phyloP scores from a whole-genome alignment of 2,797 vertebrate species.

The Esox masquinongy region DNA sequence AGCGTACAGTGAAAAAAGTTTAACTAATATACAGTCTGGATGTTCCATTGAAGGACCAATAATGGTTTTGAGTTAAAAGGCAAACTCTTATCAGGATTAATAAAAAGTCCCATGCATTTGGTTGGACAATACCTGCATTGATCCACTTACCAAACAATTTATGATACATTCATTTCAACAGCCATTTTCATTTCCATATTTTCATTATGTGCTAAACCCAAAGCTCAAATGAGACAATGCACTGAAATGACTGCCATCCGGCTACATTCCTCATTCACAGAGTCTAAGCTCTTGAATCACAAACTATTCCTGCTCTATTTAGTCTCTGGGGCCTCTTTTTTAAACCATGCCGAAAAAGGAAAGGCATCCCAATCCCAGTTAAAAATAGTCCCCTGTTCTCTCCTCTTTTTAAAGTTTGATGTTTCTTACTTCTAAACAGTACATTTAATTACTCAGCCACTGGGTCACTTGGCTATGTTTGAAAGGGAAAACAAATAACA shows the following conservation, averaged over 20 bases:
- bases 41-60: neutral
- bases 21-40: slow-evolving; percentile 20
- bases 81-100: slow-evolving; percentile 14
- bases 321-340: slow-evolving; percentile 55
- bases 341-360: slow-evolving; percentile 78
- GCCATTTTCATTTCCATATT: slow-evolving; percentile 1
- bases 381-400: slow-evolving; percentile 71
- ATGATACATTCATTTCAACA: neutral
- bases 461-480: slow-evolving; percentile 36
- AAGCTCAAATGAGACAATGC: slow-evolving; percentile 11
- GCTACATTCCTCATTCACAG: slow-evolving; percentile 25
- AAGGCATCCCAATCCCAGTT: slow-evolving; percentile 74
- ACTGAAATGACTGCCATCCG: slow-evolving; percentile 14
- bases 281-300: slow-evolving; percentile 49
- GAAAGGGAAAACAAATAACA: slow-evolving; percentile 39
- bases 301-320: slow-evolving; percentile 63
- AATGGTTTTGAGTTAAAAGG: slow-evolving; percentile 12
- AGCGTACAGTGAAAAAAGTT: slow-evolving; percentile 32
- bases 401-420: slow-evolving; percentile 69
- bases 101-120: neutral
- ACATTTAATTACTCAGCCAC: slow-evolving; percentile 45
- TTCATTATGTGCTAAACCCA: neutral
- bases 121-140: slow-evolving; percentile 10
- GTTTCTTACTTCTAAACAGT: slow-evolving; percentile 56
- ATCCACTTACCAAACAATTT: slow-evolving; percentile 1